Base-by-base conservation (phyloP, 2,113 vertebrate genomes). In the Pedetes capensis region DNA sequence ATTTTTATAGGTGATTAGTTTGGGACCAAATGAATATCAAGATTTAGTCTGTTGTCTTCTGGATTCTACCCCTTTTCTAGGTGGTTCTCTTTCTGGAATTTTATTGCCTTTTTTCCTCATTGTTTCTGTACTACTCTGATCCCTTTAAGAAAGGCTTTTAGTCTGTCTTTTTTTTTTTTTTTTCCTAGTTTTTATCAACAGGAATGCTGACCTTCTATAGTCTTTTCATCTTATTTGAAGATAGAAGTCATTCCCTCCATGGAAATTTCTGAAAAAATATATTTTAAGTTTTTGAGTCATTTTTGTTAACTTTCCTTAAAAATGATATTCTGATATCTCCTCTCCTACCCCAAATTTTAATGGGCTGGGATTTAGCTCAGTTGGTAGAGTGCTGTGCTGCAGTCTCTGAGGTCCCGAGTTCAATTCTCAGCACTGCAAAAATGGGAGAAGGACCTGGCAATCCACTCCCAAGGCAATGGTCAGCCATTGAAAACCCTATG, bases 1-100 rank as follows among this genome's bases (percentile, higher is more conserved):
- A 47, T 88, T 94, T 86, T 57, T 93, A 71, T 53, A n/a, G 57
- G 59, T 90, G 66, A 51, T 95, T 92, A 32, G 84, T 82, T 93
- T 23, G 86, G 80, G 85, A 75, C 37, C 27, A 69, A 32, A 11
- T 55, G 25, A 68, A 49, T 89, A 83, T 13, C 57, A 51, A 51
- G 37, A 68, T 86, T 10, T 5, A 29, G 83, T 68, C 64, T 20
- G 7, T 66, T 47, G 27, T 86, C 27, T 84, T 91, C 49, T 82
- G 42, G n/a, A 2, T 89, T 93, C 84, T n/a, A 6, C 61, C 72
- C 25, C 20, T 68, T 85, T 8, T 84, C 34, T 69, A 63, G 76
- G n/a, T 49, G 2, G 4, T 81, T 86, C 44, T 92, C 12, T 91
- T 29, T 94, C 6, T 64, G 68, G 10, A 57, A 7, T 82, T 94